Percentiles rank a stretch among this genome's conserved stretches.
phyloP scores from a whole-genome alignment of 2,797 vertebrate species.

The Limnodromus scolopaceus region DNA sequence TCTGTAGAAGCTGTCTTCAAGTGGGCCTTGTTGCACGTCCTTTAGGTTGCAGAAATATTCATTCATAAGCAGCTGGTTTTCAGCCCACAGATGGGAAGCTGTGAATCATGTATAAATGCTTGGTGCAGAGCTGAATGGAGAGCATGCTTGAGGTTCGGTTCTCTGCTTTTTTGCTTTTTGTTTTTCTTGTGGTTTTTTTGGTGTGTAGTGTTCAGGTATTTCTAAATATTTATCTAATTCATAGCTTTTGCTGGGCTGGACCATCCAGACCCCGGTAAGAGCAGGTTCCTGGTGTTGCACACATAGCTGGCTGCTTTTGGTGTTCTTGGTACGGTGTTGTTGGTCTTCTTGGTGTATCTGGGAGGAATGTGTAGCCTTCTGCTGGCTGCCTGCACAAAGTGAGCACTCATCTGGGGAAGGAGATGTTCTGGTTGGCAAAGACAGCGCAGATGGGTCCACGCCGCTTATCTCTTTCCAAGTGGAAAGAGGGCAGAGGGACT shows the following conservation, averaged over 20 bases:
- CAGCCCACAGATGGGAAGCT: neutral
- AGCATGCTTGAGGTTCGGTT: accelerated
- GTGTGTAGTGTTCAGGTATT: accelerated
- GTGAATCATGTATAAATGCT: neutral
- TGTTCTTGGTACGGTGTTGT: too few relatives aligned
- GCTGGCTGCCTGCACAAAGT: accelerated
- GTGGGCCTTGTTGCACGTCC: accelerated
- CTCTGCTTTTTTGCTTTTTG: neutral
- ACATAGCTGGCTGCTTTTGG: accelerated
- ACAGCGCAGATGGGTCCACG: accelerated
- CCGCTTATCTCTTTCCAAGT: accelerated
- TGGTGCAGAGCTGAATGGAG: neutral
- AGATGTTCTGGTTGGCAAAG: neutral
- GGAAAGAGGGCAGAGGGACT: accelerated
- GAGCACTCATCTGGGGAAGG: accelerated
- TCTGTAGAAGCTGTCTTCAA: accelerated
- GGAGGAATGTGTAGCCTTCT: neutral
- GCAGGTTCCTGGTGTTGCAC: accelerated
- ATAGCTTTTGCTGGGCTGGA: accelerated
- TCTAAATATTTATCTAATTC: accelerated
- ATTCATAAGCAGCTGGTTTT: neutral
- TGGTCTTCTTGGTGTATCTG: neutral
- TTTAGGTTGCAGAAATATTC: neutral
- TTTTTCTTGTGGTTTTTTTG: neutral
- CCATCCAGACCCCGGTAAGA: accelerated